Base-by-base conservation (phyloP, 2,888 invertebrate genomes). In the Orthonevra nobilis region DNA sequence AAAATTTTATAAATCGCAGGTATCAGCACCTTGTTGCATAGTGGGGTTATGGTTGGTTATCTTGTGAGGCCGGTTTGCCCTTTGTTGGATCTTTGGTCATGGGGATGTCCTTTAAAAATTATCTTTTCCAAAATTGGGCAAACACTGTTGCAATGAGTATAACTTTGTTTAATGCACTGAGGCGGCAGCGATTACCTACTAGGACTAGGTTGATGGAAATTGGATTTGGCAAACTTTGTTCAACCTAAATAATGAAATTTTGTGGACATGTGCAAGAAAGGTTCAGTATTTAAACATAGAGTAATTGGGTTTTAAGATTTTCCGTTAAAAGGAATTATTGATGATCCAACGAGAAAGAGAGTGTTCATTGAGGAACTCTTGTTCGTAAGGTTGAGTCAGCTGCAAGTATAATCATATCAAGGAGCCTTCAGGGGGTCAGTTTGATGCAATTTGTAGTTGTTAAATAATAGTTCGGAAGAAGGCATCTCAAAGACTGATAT, bases 161-260 rank as follows among this genome's bases (percentile, higher is more conserved):
- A 42, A 60, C 23, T 15, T 58, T 32, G 63, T 68, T 69, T 69
- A 54, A 56, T 54, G 48, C 32, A 58, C 26, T 64, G 23, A 50
- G 19, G 32, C 40, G 32, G 34, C 60, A 42, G n/a, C n/a, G n/a
- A n/a, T n/a, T n/a, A n/a, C n/a, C n/a, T n/a, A n/a, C n/a, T n/a
- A n/a, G n/a, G n/a, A n/a, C n/a, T 63, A 32, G 28, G 38, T 28
- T 48, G 75, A 75, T 69, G 56, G 36, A 63, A 75, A 63, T 75
- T 63, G 42, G 56, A 69, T 75, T 14, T 19, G 36, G 14, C 30
- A 46, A 38, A 44, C 36, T 38, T 46, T 52, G 44, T 19, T 60
- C 44, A 66, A 36, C 36, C 44, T 36, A 30, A 60, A 68, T 68
- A 74, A 74, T 68, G 74, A 61, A 60, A 60, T 61, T 74, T 61